Conservation (phyloP, 2,888 invertebrate genomes). For the Dendrolimus pini region DNA sequence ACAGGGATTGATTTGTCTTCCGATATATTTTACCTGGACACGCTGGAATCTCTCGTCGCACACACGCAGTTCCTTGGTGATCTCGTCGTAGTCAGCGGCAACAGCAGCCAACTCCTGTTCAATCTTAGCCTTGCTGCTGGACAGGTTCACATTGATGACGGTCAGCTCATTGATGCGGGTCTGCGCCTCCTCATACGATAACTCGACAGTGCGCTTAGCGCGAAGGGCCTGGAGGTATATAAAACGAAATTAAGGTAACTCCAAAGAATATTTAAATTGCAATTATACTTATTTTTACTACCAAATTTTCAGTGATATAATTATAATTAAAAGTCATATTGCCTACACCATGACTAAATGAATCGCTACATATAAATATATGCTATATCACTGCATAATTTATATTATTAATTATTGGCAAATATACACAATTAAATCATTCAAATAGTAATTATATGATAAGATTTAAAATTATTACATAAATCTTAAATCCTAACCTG, state of each 20-base stretch:
- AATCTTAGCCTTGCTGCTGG: constrained; percentile 95
- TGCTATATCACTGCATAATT: too few species aligned
- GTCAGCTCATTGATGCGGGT: constrained; percentile 96
- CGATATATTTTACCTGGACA: constrained; percentile 76
- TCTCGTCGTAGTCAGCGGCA: constrained; percentile 98
- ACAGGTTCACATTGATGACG: constrained; percentile 96
- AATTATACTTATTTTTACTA: too few species aligned
- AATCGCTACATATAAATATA: too few species aligned
- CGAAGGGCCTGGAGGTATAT: constrained; percentile 84
- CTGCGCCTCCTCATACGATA: constrained; percentile 92
- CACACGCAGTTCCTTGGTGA: constrained; percentile 95
- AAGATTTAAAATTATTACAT: too few species aligned
- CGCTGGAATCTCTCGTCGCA: constrained; percentile 97
- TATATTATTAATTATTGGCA: too few species aligned
- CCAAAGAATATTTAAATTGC: too few species aligned
- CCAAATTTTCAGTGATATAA: too few species aligned
- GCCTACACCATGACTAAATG: too few species aligned
- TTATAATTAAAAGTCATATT: too few species aligned
- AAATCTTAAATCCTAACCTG: constrained; percentile 37
- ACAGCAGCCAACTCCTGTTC: constrained; percentile 95
- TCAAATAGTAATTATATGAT: too few species aligned
- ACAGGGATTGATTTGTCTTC: too few species aligned
- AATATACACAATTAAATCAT: too few species aligned
- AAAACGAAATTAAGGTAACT: background rate
- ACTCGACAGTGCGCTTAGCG: constrained; percentile 93